phyloP scores from a whole-genome alignment of 2,797 vertebrate genomes.

The Chiroxiphia lanceolata region DNA sequence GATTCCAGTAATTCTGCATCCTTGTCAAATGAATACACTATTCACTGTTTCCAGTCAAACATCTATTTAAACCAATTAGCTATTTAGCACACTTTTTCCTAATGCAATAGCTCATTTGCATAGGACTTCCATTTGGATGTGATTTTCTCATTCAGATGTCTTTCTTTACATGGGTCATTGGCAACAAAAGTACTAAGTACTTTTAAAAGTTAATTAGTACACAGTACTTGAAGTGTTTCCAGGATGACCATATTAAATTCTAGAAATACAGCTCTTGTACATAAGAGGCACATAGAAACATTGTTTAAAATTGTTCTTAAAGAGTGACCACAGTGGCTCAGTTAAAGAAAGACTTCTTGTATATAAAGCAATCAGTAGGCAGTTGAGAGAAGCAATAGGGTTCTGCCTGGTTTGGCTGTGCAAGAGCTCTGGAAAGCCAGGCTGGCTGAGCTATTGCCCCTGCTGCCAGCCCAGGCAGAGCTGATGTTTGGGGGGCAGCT shows the following conservation, averaged over 20 bases:
- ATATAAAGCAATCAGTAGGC: fast-evolving
- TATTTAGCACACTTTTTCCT: constrained; percentile 9
- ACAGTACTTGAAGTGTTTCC: neutral
- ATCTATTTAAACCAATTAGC: constrained; percentile 41
- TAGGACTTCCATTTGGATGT: neutral
- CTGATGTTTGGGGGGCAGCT: neutral
- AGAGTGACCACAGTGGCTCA: neutral
- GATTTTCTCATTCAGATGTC: neutral
- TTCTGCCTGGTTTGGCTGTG: neutral
- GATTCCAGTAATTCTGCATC: constrained; percentile 10
- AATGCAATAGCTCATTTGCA: constrained; percentile 24
- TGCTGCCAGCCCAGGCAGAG: neutral
- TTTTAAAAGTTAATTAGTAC: neutral
- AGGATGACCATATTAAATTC: neutral
- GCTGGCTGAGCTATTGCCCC: neutral
- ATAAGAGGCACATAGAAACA: neutral
- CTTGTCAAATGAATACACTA: neutral
- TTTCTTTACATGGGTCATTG: neutral
- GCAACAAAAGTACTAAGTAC: neutral
- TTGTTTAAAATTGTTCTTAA: neutral
- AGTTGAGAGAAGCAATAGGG: neutral
- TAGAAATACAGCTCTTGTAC: neutral
- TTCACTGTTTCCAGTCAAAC: constrained; percentile 45
- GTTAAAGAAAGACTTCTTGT: neutral
- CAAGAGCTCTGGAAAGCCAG: neutral